A percentile compares a stretch with the other conserved stretches of the same genome.
These are phyloP conservation scores for Pseudomyrmex pallidus DNA, from an alignment of 1,140 invertebrate species.

Conservation along the genomic window DNA sequence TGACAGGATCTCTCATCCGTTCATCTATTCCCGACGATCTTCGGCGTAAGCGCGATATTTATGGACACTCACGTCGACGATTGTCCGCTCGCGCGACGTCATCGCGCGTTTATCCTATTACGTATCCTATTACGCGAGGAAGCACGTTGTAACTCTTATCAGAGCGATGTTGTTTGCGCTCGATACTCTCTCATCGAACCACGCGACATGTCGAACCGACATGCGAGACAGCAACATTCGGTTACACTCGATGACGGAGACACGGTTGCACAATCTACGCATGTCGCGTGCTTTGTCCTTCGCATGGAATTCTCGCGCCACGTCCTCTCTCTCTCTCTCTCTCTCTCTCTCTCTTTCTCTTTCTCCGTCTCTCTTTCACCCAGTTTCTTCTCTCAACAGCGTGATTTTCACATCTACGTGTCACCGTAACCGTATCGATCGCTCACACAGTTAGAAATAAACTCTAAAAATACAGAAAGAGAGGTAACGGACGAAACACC, in stretches of 20 bases:
- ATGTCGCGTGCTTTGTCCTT: not conserved
- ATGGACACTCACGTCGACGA: conserved; percentile 32
- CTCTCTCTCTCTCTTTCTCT: not conserved
- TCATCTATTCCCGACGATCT: conserved; percentile 30
- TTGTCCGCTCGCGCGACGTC: not conserved
- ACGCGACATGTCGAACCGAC: not conserved
- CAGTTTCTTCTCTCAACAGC: not conserved
- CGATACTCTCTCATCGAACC: not conserved
- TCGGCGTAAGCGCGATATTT: conserved; percentile 51
- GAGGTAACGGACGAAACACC: no score
- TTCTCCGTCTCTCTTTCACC: not conserved
- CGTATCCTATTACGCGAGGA: conserved; percentile 10
- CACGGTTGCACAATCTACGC: not conserved
- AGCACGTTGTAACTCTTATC: conserved; percentile 62
- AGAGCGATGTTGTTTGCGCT: not conserved
- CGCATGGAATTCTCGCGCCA: not conserved
- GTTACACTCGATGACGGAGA: not conserved
- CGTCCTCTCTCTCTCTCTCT: not conserved
- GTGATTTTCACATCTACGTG: not conserved
- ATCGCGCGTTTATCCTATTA: conserved; percentile 2
- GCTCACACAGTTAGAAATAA: not conserved
- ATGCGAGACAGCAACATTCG: not conserved
- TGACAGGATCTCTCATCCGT: conserved; percentile 61
- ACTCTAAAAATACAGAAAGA: not conserved
- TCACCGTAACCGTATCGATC: not conserved